Percentiles rank a stretch among this genome's conserved stretches.
Conservation (phyloP, 64 coral and sea anemone genomes). For the Stichodactyla helianthus region DNA sequence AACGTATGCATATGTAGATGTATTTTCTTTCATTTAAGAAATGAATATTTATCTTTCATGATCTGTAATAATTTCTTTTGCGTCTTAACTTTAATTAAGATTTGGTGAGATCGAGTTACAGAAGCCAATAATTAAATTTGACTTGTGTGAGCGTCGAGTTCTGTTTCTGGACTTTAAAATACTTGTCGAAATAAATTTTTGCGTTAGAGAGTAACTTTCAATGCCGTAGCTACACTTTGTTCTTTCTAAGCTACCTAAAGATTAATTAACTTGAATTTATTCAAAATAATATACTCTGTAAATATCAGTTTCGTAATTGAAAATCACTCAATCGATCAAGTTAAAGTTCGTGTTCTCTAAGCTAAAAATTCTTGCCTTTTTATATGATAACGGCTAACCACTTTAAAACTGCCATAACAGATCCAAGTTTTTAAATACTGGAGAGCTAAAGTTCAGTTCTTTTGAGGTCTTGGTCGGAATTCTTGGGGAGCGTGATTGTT, state of each 20-base stretch:
- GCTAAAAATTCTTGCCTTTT: slow-evolving; percentile 2
- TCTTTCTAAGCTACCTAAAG: neutral
- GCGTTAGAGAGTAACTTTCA: neutral
- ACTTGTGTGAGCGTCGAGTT: neutral
- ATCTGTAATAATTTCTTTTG: neutral
- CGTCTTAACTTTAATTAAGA: no score
- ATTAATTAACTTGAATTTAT: neutral
- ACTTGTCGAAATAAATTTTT: neutral
- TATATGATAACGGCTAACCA: neutral
- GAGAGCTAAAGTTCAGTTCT: slow-evolving; percentile 13
- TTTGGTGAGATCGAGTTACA: neutral
- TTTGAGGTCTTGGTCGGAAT: neutral
- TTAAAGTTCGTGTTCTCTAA: neutral
- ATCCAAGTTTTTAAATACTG: neutral
- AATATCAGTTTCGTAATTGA: neutral
- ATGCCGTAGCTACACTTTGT: neutral
- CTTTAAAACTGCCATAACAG: neutral
- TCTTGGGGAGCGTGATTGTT: neutral
- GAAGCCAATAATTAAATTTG: neutral
- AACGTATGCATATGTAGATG: neutral
- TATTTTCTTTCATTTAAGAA: neutral
- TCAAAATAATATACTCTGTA: neutral
- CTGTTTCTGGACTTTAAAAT: neutral
- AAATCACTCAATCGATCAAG: slow-evolving; percentile 7
- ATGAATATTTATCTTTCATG: neutral